Base-by-base conservation (phyloP, 2,113 vertebrate species). In the Anser brachyrhynchus region DNA sequence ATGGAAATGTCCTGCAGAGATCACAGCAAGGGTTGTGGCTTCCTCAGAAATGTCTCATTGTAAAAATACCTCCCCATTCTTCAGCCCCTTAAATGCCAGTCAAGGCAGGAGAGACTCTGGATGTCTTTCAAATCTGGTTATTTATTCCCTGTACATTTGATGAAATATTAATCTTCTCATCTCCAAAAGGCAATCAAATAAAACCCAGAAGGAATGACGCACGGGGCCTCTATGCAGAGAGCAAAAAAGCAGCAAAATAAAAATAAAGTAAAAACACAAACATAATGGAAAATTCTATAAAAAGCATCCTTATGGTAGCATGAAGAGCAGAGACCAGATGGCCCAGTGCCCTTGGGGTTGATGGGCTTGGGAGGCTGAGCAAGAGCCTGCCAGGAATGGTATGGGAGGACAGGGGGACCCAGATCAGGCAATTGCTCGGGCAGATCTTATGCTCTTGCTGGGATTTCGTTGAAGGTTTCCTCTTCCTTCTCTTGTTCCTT, bases 121-220 rank as follows among this genome's bases (percentile, higher is more conserved):
- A 88, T 79, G 70, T 44, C 91, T 91, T 87, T 91, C 74, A 87
- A 43, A 91, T 66, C 70, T 66, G 70, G 91, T 87, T 97, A 93
- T 92, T 96, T 96, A 89, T 92, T 89, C 73, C 77, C 73, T 3
- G 8, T 87, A 23, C 31, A 6, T 81, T 81, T 87, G 87, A 95
- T 95, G 91, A 92, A 96, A 95, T 89, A 93, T 91, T 95, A 87
- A 97, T 95, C 57, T 92, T 31, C 73, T 93, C 80, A 75, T 84
- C 77, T 96, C 87, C 84, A 84, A 75, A 96, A 95, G 89, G 66
- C 93, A 95, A 95, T 93, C 84, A 97, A 90, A 96, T 92, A 93
- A 95, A 95, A n/a, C 70, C 10, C 29, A 78, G 72, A 80, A 77
- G 59, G 59, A 64, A 61, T 87, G 94, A 95, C 1, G 4, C 81